These are phyloP conservation scores for Euthynnus affinis DNA, from an alignment of 2,797 vertebrate species.

Conservation along the genomic window DNA sequence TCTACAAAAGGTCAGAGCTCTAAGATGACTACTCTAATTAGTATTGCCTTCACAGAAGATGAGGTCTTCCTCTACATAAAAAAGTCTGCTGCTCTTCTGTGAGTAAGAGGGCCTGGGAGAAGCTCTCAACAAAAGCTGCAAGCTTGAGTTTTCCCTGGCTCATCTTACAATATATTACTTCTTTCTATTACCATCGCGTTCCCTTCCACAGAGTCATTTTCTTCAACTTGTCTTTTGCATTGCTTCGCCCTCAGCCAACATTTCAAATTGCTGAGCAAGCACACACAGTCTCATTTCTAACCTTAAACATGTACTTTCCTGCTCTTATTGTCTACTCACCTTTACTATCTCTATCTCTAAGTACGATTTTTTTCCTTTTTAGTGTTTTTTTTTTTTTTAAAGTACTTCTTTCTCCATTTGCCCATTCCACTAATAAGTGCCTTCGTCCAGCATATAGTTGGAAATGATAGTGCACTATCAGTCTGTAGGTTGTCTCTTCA, in stretches of 20 bases:
- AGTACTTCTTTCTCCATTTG: slow-evolving; percentile 8
- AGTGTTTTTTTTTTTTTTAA: too few relatives aligned
- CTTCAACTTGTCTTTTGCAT: slow-evolving; percentile 15
- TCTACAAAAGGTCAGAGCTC: slow-evolving; percentile 63
- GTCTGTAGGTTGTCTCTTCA: slow-evolving; percentile 11
- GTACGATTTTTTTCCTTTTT: neutral
- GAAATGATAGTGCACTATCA: slow-evolving; percentile 4
- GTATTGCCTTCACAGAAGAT: slow-evolving; percentile 45
- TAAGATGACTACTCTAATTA: slow-evolving; percentile 65
- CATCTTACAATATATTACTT: slow-evolving; percentile 9
- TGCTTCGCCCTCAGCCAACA: slow-evolving; percentile 35
- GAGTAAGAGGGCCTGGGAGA: slow-evolving; percentile 14
- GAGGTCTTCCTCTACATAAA: slow-evolving; percentile 44
- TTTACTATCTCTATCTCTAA: neutral
- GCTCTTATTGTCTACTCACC: neutral
- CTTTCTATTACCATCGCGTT: slow-evolving; percentile 3
- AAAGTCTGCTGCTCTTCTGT: slow-evolving; percentile 20
- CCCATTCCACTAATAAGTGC: neutral
- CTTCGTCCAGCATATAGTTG: slow-evolving; percentile 2
- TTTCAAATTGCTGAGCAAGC: slow-evolving; percentile 24
- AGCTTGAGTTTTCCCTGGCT: neutral
- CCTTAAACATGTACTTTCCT: slow-evolving; percentile 14
- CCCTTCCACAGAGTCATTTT: neutral
- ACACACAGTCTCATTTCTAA: slow-evolving; percentile 9
- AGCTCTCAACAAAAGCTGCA: slow-evolving; percentile 15